Base-by-base conservation (phyloP, 2,888 invertebrate species). In the Eilema griseolum region DNA sequence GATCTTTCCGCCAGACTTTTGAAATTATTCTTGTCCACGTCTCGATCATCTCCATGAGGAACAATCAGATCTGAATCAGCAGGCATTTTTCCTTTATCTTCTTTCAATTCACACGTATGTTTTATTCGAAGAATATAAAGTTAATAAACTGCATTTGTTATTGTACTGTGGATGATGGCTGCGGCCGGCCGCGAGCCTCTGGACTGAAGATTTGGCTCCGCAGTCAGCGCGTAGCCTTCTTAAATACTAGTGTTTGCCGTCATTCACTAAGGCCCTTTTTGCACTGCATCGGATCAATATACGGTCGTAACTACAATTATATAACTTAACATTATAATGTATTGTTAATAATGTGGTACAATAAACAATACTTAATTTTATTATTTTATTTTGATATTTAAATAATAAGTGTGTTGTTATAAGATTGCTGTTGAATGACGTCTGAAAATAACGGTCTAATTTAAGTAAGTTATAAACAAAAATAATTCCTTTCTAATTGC, bases 1-100 rank as follows among this genome's bases (percentile, higher is more conserved):
- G 96, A 92, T 81, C 96, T 94, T 56, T 96, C 95, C 2, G 97
- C 96, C 70, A 97, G 92, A 86, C 97, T 97, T 85, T 96, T 96
- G 86, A 95, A 96, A 78, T 87, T 84, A 70, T 84, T 88, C 65
- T 85, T 88, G 56, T 89, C 88, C n/a, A 86, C 83, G 56, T 83
- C 87, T 72, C 88, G 85, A 63, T 90, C 90, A 66, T 90, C 89
- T n/a, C 86, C 90, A 61, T 88, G 87, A 52, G 88, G 87, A 77
- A 92, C 87, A 79, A 95, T 91, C 69, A 94, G 88, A 78, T 91
- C 93, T 57, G 95, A 95, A 87, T 95, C 92, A 69, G 95, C 95
- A 78, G 95, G 95, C 95, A 95, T 95, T 84, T 85, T 74, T 37
- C 11, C 76, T 86, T 78, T 82, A 77, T 79, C 64, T 80, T 74